Conservation (phyloP, 2,888 invertebrate species). For the Cheilosia vernalis region DNA sequence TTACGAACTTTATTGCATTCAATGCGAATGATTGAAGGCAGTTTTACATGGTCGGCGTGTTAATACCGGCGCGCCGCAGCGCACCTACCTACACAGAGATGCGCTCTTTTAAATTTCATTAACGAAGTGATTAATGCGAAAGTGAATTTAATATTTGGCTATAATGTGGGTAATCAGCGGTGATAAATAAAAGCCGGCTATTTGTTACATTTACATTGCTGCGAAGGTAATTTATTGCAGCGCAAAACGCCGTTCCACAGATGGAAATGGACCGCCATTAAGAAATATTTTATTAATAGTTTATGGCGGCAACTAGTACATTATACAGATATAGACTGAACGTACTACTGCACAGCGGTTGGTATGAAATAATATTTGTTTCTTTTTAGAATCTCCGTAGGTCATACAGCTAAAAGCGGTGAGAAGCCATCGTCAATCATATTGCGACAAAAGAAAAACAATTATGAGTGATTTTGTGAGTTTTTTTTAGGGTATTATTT, state of each 20-base stretch:
- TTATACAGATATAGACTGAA: too few species aligned
- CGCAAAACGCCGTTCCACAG: neutral
- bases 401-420: too few species aligned
- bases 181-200: constrained; percentile 63
- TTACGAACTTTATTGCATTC: constrained; percentile 71
- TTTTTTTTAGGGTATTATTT: too few species aligned
- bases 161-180: constrained; percentile 64
- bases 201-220: constrained; percentile 49
- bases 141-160: constrained; percentile 70
- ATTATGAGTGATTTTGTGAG: too few species aligned
- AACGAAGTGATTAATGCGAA: constrained; percentile 72
- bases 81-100: neutral
- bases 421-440: too few species aligned
- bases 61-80: neutral
- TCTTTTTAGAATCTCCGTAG: too few species aligned
- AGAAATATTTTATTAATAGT: too few species aligned
- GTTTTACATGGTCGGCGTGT: constrained; percentile 30
- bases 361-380: too few species aligned
- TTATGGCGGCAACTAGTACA: too few species aligned
- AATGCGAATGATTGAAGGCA: constrained; percentile 69
- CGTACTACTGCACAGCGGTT: too few species aligned
- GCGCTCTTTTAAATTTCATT: constrained; percentile 61
- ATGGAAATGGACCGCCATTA: too few species aligned
- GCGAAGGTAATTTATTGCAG: constrained; percentile 52
- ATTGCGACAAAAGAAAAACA: too few species aligned